Percentiles rank a stretch among this genome's conserved stretches.
Conservation (phyloP, 2,888 invertebrate genomes). For the Ommatoiulus sabulosus region DNA sequence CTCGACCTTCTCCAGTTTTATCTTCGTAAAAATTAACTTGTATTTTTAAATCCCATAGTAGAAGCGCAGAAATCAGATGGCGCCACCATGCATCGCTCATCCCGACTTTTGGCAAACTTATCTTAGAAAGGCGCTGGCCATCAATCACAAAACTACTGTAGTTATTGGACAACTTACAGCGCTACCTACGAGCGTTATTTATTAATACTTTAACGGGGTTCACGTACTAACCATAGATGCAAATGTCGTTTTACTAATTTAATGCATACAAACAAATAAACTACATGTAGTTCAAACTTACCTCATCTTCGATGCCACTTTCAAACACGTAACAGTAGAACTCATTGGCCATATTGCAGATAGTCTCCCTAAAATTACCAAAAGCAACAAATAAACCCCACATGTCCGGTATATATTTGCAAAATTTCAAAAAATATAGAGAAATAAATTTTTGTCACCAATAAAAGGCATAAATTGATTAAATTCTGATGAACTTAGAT, state of each 20-base stretch:
- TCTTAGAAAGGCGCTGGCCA: background rate
- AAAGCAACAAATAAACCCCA: background rate
- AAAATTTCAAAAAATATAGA: background rate
- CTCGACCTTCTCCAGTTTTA: background rate
- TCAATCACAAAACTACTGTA: background rate
- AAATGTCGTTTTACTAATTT: no score
- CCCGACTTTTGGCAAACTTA: background rate
- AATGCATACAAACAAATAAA: background rate
- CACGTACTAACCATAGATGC: no score
- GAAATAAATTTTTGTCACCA: background rate
- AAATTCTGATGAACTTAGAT: no score
- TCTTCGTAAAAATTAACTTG: background rate
- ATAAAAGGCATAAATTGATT: no score
- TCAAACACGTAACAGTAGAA: conserved; percentile 67
- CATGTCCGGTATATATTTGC: background rate
- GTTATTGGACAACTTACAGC: no score
- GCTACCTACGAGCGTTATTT: no score
- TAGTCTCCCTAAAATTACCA: conserved; percentile 65
- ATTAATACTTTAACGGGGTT: no score
- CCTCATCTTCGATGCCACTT: conserved; percentile 64
- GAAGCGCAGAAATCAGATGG: background rate
- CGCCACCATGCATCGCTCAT: background rate
- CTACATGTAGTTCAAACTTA: conserved; percentile 61
- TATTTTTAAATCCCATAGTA: background rate
- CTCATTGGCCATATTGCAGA: conserved; percentile 67